phyloP scores from a whole-genome alignment of 2,113 vertebrate species.

The Hiodon tergisus region DNA sequence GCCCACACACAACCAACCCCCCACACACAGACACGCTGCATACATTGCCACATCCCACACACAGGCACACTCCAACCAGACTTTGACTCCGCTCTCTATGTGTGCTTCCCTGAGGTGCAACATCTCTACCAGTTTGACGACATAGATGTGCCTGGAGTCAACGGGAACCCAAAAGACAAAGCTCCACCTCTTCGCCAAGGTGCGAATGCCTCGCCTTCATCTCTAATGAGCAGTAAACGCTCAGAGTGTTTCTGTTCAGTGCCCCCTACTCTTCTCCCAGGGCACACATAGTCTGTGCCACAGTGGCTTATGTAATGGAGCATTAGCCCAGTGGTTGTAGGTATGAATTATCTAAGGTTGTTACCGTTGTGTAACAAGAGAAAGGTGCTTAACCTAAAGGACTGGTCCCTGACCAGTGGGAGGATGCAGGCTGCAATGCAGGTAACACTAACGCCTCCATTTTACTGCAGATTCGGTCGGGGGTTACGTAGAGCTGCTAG shows the following conservation, averaged over 20 bases:
- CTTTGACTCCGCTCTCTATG: background rate
- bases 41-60: no score
- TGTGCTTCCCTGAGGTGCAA: conserved; percentile 45
- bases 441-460: background rate
- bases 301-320: no score
- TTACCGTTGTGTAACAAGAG: no score
- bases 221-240: background rate
- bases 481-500: conserved; percentile 68
- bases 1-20: no score
- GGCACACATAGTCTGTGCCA: no score
- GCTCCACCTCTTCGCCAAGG: conserved; percentile 37
- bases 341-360: no score
- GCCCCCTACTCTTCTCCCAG: no score
- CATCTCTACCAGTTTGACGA: conserved; percentile 66
- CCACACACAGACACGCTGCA: no score
- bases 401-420: background rate
- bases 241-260: background rate
- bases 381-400: no score
- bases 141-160: conserved; percentile 43
- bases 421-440: conserved; percentile 8
- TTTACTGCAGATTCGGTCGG: conserved; percentile 44
- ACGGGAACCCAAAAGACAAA: conserved; percentile 42
- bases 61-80: background rate
- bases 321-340: no score
- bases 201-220: conserved; percentile 21